phyloP scores from a whole-genome alignment of 2,888 invertebrate species.

The Sericinus montela region DNA sequence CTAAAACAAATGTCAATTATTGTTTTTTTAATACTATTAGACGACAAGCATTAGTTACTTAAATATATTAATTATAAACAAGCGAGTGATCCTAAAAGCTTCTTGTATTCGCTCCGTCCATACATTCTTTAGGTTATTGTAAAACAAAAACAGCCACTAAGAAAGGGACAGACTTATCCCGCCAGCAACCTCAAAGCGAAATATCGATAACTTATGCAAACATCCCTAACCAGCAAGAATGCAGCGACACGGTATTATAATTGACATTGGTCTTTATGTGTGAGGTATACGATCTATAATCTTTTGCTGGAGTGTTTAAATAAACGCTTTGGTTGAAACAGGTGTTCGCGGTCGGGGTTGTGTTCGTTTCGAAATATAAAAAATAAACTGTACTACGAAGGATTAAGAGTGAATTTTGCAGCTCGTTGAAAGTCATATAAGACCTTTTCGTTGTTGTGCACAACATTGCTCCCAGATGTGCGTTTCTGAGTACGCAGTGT shows the following conservation, averaged over 20 bases:
- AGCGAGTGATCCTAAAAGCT: slow-evolving; percentile 42
- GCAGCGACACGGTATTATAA: slow-evolving; percentile 35
- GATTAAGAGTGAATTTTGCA: slow-evolving; percentile 26
- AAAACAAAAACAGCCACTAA: slow-evolving; percentile 72
- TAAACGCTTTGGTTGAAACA: slow-evolving; percentile 71
- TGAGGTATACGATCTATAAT: slow-evolving; percentile 26
- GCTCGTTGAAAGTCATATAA: slow-evolving; percentile 20
- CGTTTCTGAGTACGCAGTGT: slow-evolving; percentile 55
- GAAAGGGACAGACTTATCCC: slow-evolving; percentile 60
- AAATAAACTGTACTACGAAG: slow-evolving; percentile 17
- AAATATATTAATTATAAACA: slow-evolving; percentile 21
- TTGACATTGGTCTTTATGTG: slow-evolving; percentile 31
- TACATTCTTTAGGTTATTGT: slow-evolving; percentile 49
- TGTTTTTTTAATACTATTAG: too few relatives aligned
- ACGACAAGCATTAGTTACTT: too few relatives aligned
- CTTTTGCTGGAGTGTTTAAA: slow-evolving; percentile 27
- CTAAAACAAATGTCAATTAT: too few relatives aligned
- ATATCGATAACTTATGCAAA: slow-evolving; percentile 78
- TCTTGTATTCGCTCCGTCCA: slow-evolving; percentile 53
- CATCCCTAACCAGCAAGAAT: slow-evolving; percentile 74
- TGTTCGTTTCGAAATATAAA: slow-evolving; percentile 21
- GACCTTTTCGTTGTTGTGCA: slow-evolving; percentile 33
- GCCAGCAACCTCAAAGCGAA: slow-evolving; percentile 54
- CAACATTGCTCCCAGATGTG: slow-evolving; percentile 76
- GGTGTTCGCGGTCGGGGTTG: slow-evolving; percentile 67